phyloP scores from a whole-genome alignment of 2,113 vertebrate genomes.

The Kryptolebias marmoratus region DNA sequence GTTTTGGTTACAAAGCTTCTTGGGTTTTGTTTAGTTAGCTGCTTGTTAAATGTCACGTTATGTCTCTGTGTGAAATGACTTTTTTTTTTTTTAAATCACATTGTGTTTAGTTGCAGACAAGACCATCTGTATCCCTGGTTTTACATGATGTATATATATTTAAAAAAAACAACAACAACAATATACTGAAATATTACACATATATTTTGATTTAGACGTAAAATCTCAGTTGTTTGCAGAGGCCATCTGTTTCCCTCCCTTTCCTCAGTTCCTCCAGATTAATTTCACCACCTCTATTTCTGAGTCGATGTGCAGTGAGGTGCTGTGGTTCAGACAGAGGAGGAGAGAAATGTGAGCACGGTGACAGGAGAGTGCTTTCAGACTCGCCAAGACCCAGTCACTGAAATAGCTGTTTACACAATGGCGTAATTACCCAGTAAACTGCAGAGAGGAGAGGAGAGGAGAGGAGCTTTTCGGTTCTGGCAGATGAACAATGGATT shows the following conservation, averaged over 20 bases:
- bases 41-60: too few relatives aligned
- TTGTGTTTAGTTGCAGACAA: too few relatives aligned
- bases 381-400: constrained; percentile 42
- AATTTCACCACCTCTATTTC: constrained; percentile 42
- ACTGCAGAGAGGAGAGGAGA: constrained; percentile 15
- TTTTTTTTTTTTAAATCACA: too few relatives aligned
- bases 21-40: too few relatives aligned
- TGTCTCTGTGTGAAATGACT: too few relatives aligned
- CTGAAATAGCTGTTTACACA: constrained; percentile 76
- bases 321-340: constrained; percentile 41
- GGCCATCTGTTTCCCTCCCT: background rate
- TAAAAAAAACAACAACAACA: too few relatives aligned
- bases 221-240: background rate
- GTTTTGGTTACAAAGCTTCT: too few relatives aligned
- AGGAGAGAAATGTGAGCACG: constrained; percentile 36
- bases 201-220: background rate
- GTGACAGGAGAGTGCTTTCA: constrained; percentile 46
- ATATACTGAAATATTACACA: too few relatives aligned
- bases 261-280: constrained; percentile 19
- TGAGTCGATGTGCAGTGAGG: constrained; percentile 34
- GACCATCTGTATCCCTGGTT: too few relatives aligned
- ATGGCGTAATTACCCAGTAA: constrained; percentile 69
- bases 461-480: constrained; percentile 12
- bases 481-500: constrained; percentile 27
- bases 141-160: too few relatives aligned